These are phyloP conservation scores for Paradoxurus hermaphroditus DNA, from an alignment of 2,113 vertebrate genomes.

Conservation along the genomic window DNA sequence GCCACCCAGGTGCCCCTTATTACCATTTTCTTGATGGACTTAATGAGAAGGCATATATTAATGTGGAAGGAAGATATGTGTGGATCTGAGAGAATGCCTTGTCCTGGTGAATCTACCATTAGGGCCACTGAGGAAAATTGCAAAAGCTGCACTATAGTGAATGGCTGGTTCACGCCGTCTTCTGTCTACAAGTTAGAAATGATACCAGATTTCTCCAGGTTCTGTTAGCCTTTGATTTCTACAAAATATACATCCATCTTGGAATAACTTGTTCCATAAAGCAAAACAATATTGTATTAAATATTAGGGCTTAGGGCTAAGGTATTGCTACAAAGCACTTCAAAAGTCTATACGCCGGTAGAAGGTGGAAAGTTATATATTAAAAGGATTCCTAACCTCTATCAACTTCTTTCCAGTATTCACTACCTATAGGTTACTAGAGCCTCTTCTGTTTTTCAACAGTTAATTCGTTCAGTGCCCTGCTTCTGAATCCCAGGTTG, in stretches of 20 bases:
- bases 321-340: not conserved
- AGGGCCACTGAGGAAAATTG: not conserved
- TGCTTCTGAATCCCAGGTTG: not conserved
- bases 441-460: not conserved
- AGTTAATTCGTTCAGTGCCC: not conserved
- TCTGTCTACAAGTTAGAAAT: not conserved
- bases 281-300: not conserved
- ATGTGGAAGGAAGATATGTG: not conserved
- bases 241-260: not conserved
- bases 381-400: not conserved
- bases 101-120: not conserved
- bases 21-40: not conserved
- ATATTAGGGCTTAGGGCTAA: not conserved
- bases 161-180: not conserved
- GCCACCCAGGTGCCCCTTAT: too few relatives aligned
- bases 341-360: not conserved
- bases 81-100: not conserved
- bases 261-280: not conserved
- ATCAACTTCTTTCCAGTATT: not conserved
- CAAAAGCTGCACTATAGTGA: not conserved
- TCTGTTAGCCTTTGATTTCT: not conserved
- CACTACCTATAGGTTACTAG: not conserved
- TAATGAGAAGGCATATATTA: not conserved
- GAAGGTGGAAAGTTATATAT: not conserved
- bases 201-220: not conserved